A percentile compares a stretch with the other conserved stretches of the same genome.
Conservation (phyloP, 2,113 vertebrate genomes). For the Phrynocephalus versicolor region DNA sequence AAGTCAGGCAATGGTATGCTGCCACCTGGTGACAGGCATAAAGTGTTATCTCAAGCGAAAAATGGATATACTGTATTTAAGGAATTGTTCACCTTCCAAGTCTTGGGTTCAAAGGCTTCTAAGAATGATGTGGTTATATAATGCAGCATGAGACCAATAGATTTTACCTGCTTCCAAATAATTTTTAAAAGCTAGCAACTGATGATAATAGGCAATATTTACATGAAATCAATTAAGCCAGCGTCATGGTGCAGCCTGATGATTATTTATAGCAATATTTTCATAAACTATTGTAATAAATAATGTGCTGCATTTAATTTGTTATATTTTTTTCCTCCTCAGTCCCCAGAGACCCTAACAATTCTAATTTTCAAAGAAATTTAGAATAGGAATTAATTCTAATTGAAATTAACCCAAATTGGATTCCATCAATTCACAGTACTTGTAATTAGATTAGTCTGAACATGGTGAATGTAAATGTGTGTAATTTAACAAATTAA, state of each 20-base stretch:
- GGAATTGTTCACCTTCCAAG: neutral
- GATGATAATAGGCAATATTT: neutral
- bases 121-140: neutral
- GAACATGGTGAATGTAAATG: neutral
- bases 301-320: neutral
- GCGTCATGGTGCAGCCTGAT: neutral
- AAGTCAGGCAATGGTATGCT: neutral
- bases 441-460: constrained; percentile 22
- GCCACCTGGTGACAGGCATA: neutral
- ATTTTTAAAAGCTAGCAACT: neutral
- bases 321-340: neutral
- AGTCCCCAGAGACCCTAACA: neutral
- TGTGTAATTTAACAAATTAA: constrained; percentile 12
- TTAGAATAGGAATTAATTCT: neutral
- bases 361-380: neutral
- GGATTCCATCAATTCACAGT: constrained; percentile 12
- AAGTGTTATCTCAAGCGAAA: neutral
- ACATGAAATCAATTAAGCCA: no score
- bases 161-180: neutral
- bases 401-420: constrained; percentile 25
- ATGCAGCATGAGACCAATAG: no score
- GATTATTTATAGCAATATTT: neutral
- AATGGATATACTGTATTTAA: neutral
- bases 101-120: neutral
- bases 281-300: neutral